Percentiles rank a stretch among this genome's conserved stretches.
These are phyloP conservation scores for Koerneria pararmatus DNA, from an alignment of 2,888 invertebrate species.

Conservation along the genomic window DNA sequence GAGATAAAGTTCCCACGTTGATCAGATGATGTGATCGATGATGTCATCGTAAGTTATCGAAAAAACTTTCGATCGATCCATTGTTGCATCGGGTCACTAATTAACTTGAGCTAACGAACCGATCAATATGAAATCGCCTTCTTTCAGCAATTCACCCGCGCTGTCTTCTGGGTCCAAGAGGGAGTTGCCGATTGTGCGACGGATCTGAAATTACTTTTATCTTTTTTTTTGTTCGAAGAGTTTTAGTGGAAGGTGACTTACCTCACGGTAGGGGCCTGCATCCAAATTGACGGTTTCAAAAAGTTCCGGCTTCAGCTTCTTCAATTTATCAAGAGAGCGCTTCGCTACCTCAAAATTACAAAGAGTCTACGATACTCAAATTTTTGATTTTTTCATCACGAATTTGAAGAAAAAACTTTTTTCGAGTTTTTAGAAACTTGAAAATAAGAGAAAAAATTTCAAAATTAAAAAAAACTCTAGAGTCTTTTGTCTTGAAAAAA, in stretches of 20 bases:
- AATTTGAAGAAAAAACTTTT: not conserved
- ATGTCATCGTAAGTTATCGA: too few species aligned
- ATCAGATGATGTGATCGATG: too few species aligned
- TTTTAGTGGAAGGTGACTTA: not conserved
- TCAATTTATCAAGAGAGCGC: constrained; percentile 34
- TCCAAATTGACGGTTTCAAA: constrained; percentile 15
- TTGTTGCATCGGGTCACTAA: too few species aligned
- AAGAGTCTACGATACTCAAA: not conserved
- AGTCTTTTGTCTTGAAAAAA: too few species aligned
- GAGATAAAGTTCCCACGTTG: too few species aligned
- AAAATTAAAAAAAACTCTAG: not conserved
- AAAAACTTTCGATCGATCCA: too few species aligned
- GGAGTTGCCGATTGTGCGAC: constrained; percentile 68
- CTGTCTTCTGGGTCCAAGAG: constrained; percentile 67
- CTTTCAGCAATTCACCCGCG: constrained; percentile 66
- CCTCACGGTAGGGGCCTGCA: constrained; percentile 23
- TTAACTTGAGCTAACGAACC: constrained; percentile 61
- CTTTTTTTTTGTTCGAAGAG: too few species aligned
- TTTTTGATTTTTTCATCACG: not conserved
- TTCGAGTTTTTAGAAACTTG: not conserved
- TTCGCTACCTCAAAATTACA: constrained; percentile 32
- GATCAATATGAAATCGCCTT: constrained; percentile 68
- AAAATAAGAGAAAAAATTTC: not conserved
- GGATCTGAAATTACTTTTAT: constrained; percentile 63
- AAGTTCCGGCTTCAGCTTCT: constrained; percentile 32